Evolutionary conservation across 2,888 invertebrate species (phyloP), one percentile per base, ranked within the genome.

Genomic region (Cactoblastis cactorum): DNA sequence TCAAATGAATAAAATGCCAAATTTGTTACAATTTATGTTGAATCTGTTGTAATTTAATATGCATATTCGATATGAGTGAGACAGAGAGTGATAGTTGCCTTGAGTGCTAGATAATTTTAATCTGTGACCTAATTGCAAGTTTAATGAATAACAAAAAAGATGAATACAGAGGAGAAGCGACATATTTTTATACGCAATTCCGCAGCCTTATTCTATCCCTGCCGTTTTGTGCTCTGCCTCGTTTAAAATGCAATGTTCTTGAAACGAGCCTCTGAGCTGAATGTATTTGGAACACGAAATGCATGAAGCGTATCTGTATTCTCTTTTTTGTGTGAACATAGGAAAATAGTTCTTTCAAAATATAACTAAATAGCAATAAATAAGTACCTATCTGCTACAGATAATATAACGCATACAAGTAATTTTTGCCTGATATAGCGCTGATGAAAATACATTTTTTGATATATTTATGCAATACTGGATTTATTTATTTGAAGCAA

Each of bases 401-500:
- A 48, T n/a, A n/a, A n/a, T 28, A 35, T 46, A 22, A 48, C 11
- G 6, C 34, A 28, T 15, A 43, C 39, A 17, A 43, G 15, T 67
- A 52, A 52, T 56, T 49, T 47, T 54, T 59, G 57, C 62, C n/a
- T 61, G 57, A 62, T 62, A 60, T 53, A 63, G 55, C 51, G 24
- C 54, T 56, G 64, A 62, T 65, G 62, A 60, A 69, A 64, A 55
- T 41, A 62, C 65, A 55, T 62, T 79, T 78, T 80, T 79, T 67
- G 67, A 75, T 67, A 74, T 80, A 75, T 85, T 80, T 79, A 77
- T 68, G 74, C 72, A 77, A 74, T 71, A 77, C 69, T 71, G 71
- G 70, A 79, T 77, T 43, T 80, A 81, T 83, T 84, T 82, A 83
- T 83, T 81, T 78, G 69, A 83, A 75, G 80, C 83, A 80, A 85